These are phyloP conservation scores for Coenobita brevimanus DNA, from an alignment of 1,140 invertebrate species.

Conservation along the genomic window DNA sequence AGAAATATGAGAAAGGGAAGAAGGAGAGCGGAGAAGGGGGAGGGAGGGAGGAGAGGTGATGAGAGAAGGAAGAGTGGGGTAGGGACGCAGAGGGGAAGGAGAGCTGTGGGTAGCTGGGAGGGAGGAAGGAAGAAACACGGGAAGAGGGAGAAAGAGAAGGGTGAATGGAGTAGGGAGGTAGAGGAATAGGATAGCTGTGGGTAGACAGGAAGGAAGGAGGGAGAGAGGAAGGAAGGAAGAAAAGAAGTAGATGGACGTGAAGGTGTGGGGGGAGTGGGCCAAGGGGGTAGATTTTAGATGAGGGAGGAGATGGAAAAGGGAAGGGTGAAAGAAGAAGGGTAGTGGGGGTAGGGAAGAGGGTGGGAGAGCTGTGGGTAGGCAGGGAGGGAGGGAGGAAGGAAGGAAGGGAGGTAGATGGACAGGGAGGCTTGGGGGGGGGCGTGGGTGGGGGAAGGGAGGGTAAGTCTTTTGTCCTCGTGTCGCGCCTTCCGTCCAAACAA, in stretches of 20 bases:
- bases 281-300: background rate
- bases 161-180: background rate
- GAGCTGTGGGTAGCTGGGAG: background rate
- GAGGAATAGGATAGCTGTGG: background rate
- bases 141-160: slow-evolving; percentile 1
- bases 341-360: background rate
- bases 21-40: too few species aligned
- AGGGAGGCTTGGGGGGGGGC: background rate
- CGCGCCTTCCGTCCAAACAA: slow-evolving; percentile 53
- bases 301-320: background rate
- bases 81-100: background rate
- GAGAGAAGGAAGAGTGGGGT: background rate
- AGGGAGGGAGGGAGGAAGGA: background rate
- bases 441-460: background rate
- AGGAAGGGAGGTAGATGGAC: background rate
- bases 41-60: too few species aligned
- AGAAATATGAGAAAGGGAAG: background rate
- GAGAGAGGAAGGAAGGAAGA: background rate
- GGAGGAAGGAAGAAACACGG: background rate
- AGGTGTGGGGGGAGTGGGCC: background rate
- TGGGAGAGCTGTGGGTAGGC: background rate
- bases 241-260: background rate
- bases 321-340: background rate
- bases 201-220: background rate
- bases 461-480: slow-evolving; percentile 31